These are phyloP conservation scores for Sebastiscus albofasciatus DNA, from an alignment of 2,797 vertebrate genomes.

Conservation along the genomic window DNA sequence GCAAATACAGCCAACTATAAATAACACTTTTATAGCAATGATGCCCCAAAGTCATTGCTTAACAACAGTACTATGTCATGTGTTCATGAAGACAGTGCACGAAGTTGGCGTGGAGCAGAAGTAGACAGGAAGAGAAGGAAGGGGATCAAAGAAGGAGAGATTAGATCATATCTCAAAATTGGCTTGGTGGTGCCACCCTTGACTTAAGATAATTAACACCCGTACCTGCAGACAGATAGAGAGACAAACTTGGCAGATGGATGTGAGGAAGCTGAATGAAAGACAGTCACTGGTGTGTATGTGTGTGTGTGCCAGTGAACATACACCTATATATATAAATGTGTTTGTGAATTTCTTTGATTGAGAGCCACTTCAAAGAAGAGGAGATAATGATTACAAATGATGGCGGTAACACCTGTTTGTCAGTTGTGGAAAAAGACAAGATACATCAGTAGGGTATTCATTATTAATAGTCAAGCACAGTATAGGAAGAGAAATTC, in stretches of 20 bases:
- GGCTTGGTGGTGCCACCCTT: constrained; percentile 66
- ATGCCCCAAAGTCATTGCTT: constrained; percentile 21
- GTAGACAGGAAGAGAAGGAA: constrained; percentile 63
- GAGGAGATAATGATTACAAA: constrained; percentile 12
- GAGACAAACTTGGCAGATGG: constrained; percentile 32
- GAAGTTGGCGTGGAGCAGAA: constrained; percentile 23
- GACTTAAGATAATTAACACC: constrained; percentile 71
- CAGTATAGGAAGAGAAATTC: neutral
- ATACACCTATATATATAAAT: neutral
- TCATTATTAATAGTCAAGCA: neutral
- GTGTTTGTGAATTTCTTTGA: constrained; percentile 20
- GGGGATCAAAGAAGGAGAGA: constrained; percentile 64
- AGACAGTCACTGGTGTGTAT: neutral
- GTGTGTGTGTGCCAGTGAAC: neutral
- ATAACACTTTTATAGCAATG: constrained; percentile 51
- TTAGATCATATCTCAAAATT: constrained; percentile 74
- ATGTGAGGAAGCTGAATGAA: constrained; percentile 25
- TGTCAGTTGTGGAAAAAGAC: neutral
- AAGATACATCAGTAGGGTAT: neutral
- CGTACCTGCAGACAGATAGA: constrained; percentile 33
- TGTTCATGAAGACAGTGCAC: constrained; percentile 41
- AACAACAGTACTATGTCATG: constrained; percentile 31
- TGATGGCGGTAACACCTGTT: constrained; percentile 1
- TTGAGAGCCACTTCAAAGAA: constrained; percentile 22
- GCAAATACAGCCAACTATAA: constrained; percentile 46